Evolutionary conservation across 2,888 invertebrate genomes (phyloP), one percentile per base, ranked within the genome.

Genomic region (Eulithis testata): DNA sequence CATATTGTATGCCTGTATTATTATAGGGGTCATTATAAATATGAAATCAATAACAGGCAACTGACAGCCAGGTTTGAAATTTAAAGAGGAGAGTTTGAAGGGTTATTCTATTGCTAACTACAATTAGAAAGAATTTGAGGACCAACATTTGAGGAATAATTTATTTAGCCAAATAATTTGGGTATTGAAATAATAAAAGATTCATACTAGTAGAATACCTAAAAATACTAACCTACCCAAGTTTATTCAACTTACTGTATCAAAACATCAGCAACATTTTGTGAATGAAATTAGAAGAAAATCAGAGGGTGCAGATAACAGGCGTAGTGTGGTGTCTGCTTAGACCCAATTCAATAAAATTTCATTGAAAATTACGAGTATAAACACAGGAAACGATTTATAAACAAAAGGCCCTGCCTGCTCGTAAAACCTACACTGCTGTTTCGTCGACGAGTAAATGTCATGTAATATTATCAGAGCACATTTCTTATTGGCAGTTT

Each of bases 331-430:
- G 70, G 70, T 67, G 72, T 71, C 68, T 66, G 69, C 73, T 66
- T 68, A 66, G 71, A 75, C 72, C 55, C 66, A 75, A 76, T 77
- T 71, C 75, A 77, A 79, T 75, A 74, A 76, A 75, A 81, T 87
- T 85, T 84, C 77, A 85, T 81, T 81, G 74, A 84, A 81, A 81
- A 84, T 85, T 86, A 84, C 81, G 79, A 81, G 80, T 80, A 82
- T 83, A 86, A 84, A 84, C 85, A 87, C 87, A 86, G 86, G 89
- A 89, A 91, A 89, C 88, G 84, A 87, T 74, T 86, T 88, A 87
- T 90, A 92, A 91, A 92, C 91, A 90, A 90, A 85, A 83, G 71
- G 80, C 76, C 40, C 40, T 5, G 40, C 40, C 77, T 77, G 80
- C 78, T 86, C 82, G 79, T 86, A 82, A 87, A 87, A 82, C 71